A percentile compares a stretch with the other conserved stretches of the same genome.
These are phyloP conservation scores for Cardinalis cardinalis DNA, from an alignment of 2,113 vertebrate genomes.

Conservation along the genomic window DNA sequence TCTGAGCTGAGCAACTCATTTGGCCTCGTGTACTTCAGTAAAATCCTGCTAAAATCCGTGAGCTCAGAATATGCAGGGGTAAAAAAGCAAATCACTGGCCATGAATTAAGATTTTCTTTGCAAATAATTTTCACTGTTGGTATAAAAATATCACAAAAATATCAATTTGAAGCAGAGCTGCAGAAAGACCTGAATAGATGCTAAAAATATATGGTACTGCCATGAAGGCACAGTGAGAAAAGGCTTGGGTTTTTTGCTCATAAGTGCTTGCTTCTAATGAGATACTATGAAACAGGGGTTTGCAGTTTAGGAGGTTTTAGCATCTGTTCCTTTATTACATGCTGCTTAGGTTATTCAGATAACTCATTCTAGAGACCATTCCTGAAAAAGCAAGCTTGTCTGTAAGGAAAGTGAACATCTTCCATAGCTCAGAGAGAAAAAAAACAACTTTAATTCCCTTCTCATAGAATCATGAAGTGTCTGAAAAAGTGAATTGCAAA, in stretches of 20 bases:
- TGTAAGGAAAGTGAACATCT: neutral
- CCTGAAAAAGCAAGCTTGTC: neutral
- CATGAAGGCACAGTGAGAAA: neutral
- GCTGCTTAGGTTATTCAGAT: neutral
- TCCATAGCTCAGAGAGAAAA: neutral
- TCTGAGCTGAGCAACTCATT: neutral
- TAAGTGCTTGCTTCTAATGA: neutral
- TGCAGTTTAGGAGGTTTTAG: neutral
- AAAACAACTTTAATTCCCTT: neutral
- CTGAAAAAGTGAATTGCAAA: neutral
- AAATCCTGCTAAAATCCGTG: neutral
- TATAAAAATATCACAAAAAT: neutral
- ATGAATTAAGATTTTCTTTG: neutral
- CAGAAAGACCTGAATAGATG: neutral
- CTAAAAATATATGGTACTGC: neutral
- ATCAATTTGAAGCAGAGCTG: neutral
- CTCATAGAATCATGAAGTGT: neutral
- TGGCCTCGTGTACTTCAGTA: neutral
- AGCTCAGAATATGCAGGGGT: neutral
- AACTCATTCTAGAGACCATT: neutral
- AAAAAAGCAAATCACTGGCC: neutral
- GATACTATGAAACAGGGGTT: neutral
- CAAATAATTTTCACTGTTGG: neutral
- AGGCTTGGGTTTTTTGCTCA: neutral
- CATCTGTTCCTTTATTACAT: neutral